Base-by-base conservation (phyloP, 2,888 invertebrate species). In the Himalopsyche anomala region DNA sequence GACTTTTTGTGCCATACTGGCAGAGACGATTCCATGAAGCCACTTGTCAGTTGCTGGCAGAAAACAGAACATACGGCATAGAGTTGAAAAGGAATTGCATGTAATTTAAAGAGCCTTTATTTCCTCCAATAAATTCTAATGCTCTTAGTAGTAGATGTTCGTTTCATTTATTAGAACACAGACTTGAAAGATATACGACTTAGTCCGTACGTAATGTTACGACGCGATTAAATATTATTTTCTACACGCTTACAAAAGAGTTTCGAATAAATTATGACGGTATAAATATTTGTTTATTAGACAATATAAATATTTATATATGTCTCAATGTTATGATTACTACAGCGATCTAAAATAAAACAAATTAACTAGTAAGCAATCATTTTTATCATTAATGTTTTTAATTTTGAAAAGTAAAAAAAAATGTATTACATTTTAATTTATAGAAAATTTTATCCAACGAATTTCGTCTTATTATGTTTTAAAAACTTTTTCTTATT, bases 81-180 rank as follows among this genome's bases (percentile, higher is more conserved):
- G 28, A 74, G 81, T 87, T 51, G 80, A 83, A 85, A 87, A 85
- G 85, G 88, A 88, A 87, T 87, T 88, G 87, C 87, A 87, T 87
- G 87, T 87, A 88, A 88, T 88, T 87, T 88, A 87, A 88, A 79
- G 83, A 85, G 87, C 85, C 84, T 88, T 87, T 87, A 87, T 87
- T 88, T 88, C 86, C 84, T 56, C 82, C 87, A 80, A 88, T 88
- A 88, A 88, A 88, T 88, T 85, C 83, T 85, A 82, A 85, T 84
- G 84, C 81, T 74, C 40, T 62, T 55, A 74, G 36, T 69, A 69
- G 69, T 56, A 28, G 28, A 82, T 84, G 81, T 84, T 69, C 36
- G 74, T 84, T 84, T 84, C 86, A 84, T 86, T 84, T 86, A 83
- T 86, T 80, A 86, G 83, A 83, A 51, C 74, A 69, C 62, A 62